Conservation (phyloP, 2,113 vertebrate species). For the Anolis sagrei region DNA sequence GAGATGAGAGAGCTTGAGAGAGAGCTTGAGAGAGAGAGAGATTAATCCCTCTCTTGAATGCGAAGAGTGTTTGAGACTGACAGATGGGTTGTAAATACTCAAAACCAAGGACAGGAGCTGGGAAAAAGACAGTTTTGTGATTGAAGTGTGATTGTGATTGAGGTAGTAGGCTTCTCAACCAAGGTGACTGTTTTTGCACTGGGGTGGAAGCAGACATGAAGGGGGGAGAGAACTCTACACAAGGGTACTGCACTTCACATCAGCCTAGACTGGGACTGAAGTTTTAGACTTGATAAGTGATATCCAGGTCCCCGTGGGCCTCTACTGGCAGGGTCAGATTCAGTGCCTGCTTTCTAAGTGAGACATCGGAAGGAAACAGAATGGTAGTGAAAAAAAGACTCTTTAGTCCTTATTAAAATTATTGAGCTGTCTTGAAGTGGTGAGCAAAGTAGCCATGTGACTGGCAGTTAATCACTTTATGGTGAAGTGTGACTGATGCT, state of each 20-base stretch:
- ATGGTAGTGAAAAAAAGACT: conserved; percentile 23
- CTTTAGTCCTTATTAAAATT: conserved; percentile 69
- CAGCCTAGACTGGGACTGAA: conserved; percentile 50
- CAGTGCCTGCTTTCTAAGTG: conserved; percentile 53
- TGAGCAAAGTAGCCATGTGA: conserved; percentile 57
- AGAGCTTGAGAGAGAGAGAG: conserved; percentile 44
- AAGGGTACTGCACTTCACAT: conserved; percentile 41
- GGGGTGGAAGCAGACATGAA: conserved; percentile 1
- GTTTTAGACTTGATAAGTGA: conserved; percentile 69
- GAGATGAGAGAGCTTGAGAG: neutral
- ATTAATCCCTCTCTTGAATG: conserved; percentile 70
- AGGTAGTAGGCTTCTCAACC: conserved; percentile 70
- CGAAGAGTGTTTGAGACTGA: conserved; percentile 77
- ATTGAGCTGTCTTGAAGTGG: conserved; percentile 72
- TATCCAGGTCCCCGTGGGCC: conserved; percentile 55
- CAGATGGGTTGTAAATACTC: conserved; percentile 83
- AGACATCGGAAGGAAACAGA: conserved; percentile 41
- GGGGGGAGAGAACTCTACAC: conserved; percentile 35
- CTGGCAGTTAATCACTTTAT: conserved; percentile 70
- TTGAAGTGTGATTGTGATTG: conserved; percentile 80
- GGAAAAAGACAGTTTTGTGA: conserved; percentile 77
- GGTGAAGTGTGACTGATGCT: conserved; percentile 68
- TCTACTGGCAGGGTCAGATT: conserved; percentile 66
- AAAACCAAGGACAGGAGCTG: conserved; percentile 75
- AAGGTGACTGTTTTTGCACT: conserved; percentile 73